phyloP scores from a whole-genome alignment of 2,113 vertebrate species.

The Rhipidura dahli region DNA sequence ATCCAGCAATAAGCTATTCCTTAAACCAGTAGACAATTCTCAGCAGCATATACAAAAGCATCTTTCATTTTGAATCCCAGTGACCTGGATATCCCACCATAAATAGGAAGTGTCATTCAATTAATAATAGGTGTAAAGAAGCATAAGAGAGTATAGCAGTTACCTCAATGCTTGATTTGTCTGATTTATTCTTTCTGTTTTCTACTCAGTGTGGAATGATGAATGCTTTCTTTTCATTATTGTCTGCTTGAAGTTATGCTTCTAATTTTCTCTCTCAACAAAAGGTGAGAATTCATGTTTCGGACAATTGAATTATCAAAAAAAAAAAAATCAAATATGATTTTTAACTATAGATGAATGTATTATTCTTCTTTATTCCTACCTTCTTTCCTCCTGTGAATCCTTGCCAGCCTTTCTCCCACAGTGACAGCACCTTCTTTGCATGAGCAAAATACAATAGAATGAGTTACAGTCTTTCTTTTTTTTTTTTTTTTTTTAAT shows the following conservation, averaged over 20 bases:
- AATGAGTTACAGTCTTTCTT: not conserved
- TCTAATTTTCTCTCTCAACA: not conserved
- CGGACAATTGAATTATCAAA: constrained; percentile 6
- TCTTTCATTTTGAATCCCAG: constrained; percentile 30
- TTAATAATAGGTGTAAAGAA: constrained; percentile 65
- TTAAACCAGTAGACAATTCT: not conserved
- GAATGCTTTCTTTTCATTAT: constrained; percentile 40
- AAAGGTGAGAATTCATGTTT: constrained; percentile 1
- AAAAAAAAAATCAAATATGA: not conserved
- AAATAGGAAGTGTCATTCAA: constrained; percentile 61
- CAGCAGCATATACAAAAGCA: not conserved
- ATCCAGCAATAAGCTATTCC: not conserved
- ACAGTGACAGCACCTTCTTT: not conserved
- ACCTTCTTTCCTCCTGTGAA: not conserved
- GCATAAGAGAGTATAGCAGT: constrained; percentile 44
- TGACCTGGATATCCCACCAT: not conserved
- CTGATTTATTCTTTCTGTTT: constrained; percentile 44
- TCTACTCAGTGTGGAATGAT: constrained; percentile 35
- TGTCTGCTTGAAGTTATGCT: not conserved
- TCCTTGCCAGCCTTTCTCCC: not conserved
- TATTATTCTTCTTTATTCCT: not conserved
- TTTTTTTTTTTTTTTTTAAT: not conserved
- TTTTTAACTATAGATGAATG: not conserved
- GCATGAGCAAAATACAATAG: not conserved
- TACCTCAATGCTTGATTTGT: constrained; percentile 35